These are phyloP conservation scores for Drosophila nigromelanica DNA, from an alignment of 1,140 invertebrate genomes.

Conservation along the genomic window DNA sequence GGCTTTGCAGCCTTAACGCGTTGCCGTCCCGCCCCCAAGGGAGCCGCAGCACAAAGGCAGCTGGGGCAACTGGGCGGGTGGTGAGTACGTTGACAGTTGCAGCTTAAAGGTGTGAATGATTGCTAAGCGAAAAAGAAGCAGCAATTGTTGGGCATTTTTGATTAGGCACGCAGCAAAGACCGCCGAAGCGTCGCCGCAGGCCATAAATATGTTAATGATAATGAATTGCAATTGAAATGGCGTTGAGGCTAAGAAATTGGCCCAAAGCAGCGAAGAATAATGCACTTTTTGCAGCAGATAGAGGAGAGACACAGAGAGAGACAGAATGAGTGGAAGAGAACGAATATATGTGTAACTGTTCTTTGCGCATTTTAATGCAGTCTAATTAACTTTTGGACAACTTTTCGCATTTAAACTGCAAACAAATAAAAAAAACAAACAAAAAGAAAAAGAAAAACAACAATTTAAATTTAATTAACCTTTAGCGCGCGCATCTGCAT, in stretches of 20 bases:
- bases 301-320: constrained; percentile 17
- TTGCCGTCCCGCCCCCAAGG: constrained; percentile 18
- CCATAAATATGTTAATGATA: constrained; percentile 76
- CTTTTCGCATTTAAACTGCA: constrained; percentile 38
- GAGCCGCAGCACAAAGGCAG: constrained; percentile 21
- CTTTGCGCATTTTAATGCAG: constrained; percentile 33
- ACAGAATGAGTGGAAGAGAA: background rate
- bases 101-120: constrained; percentile 77
- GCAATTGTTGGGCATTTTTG: constrained; percentile 49
- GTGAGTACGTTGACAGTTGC: constrained; percentile 40
- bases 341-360: background rate
- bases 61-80: background rate
- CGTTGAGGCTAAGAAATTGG: constrained; percentile 13
- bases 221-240: constrained; percentile 75
- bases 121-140: constrained; percentile 27
- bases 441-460: constrained; percentile 14
- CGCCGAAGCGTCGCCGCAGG: constrained; percentile 5
- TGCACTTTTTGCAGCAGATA: constrained; percentile 38
- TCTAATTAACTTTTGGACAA: constrained; percentile 55
- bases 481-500: constrained; percentile 27
- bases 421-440: background rate
- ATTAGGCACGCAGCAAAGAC: constrained; percentile 40
- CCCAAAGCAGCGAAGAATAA: constrained; percentile 29
- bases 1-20: constrained; percentile 52
- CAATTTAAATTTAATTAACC: constrained; percentile 74